A percentile compares a stretch with the other conserved stretches of the same genome.
Conservation (phyloP, 2,888 invertebrate species). For the Caenorhabditis sp. region DNA sequence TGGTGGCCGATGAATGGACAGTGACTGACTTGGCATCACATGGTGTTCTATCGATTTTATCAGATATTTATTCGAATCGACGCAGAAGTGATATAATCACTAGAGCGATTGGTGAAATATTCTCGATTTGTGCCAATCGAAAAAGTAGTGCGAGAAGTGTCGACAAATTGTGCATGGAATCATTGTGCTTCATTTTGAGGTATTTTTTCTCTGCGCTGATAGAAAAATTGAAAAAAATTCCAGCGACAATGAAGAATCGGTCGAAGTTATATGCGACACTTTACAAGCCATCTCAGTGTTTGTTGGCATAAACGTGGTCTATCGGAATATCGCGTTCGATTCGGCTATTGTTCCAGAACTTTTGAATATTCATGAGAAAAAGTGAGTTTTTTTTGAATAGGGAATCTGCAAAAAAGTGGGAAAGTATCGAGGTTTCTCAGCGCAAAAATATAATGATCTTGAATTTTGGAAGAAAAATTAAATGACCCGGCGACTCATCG, state of each 20-base stretch:
- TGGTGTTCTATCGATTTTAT: constrained; percentile 16
- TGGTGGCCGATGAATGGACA: background rate
- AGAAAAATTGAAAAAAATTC: constrained; percentile 1
- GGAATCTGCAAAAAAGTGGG: background rate
- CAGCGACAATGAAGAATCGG: constrained; percentile 8
- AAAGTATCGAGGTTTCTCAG: too few species aligned
- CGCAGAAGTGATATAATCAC: background rate
- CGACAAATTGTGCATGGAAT: constrained; percentile 4
- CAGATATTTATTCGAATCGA: constrained; percentile 29
- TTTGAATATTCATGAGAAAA: background rate
- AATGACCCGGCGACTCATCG: too few species aligned
- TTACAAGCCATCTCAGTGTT: constrained; percentile 24
- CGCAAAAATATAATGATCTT: too few species aligned
- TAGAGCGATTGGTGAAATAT: constrained; percentile 1
- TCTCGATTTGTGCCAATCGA: background rate
- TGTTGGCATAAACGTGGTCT: constrained; percentile 15
- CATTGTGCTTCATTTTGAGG: constrained; percentile 4
- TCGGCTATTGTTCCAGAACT: constrained; percentile 24
- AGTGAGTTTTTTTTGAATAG: constrained; percentile 2
- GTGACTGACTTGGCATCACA: background rate
- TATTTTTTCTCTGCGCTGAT: background rate
- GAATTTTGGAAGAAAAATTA: too few species aligned
- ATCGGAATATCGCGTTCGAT: constrained; percentile 33
- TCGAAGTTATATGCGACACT: constrained; percentile 12
- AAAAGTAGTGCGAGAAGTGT: background rate